Conservation (phyloP, 2,113 vertebrate species). For the Odontesthes bonariensis region DNA sequence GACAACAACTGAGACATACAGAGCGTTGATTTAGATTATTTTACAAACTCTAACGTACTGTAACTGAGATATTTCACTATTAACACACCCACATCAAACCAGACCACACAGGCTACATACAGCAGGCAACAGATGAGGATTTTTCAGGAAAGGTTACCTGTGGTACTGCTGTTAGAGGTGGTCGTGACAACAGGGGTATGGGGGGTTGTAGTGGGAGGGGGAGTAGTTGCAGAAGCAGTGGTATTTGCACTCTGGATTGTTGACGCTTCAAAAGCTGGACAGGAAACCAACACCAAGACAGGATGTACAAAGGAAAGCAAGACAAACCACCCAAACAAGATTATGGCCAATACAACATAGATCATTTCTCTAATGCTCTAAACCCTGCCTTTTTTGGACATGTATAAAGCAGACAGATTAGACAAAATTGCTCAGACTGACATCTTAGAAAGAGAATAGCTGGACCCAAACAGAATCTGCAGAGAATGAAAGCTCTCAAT, state of each 20-base stretch:
- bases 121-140: constrained; percentile 10
- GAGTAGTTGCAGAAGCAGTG: rapidly evolving
- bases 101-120: constrained; percentile 9
- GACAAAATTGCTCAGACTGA: constrained; percentile 1
- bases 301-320: constrained; percentile 26
- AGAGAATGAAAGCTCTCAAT: not conserved
- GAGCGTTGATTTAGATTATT: not conserved
- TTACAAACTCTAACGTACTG: too few relatives aligned
- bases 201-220: not conserved
- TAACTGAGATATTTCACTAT: not conserved
- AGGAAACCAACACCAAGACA: constrained; percentile 64
- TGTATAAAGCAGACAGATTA: constrained; percentile 25
- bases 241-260: rapidly evolving
- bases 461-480: constrained; percentile 37
- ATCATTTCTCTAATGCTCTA: not conserved
- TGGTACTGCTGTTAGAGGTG: constrained; percentile 35
- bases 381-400: not conserved
- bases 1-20: not conserved
- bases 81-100: not conserved
- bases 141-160: constrained; percentile 69
- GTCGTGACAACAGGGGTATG: constrained; percentile 18
- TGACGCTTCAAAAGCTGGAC: not conserved
- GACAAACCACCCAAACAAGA: constrained; percentile 40
- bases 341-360: constrained; percentile 19
- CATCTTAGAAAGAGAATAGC: constrained; percentile 4